These are phyloP conservation scores for Benthosema pterotum DNA, from an alignment of 2,797 vertebrate genomes.

Conservation along the genomic window DNA sequence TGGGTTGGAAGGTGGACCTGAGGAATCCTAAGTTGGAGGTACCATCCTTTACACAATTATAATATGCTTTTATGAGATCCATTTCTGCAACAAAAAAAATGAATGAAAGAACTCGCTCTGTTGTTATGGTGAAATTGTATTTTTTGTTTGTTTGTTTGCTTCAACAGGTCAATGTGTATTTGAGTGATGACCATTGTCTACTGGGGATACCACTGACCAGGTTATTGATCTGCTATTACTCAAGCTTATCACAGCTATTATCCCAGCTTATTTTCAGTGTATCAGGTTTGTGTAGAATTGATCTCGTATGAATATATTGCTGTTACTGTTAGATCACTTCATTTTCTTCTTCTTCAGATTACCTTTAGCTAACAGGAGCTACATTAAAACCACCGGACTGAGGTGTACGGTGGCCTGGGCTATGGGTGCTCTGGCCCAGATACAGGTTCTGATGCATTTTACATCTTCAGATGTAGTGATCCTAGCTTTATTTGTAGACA, in stretches of 20 bases:
- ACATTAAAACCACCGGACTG: constrained; percentile 87
- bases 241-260: no score
- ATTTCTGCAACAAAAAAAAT: no score
- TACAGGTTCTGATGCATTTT: constrained; percentile 73
- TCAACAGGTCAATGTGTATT: constrained; percentile 85
- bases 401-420: constrained; percentile 91
- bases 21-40: constrained; percentile 89
- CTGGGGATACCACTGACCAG: constrained; percentile 90
- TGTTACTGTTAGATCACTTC: background rate
- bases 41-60: constrained; percentile 7
- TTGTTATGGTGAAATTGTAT: background rate
- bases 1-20: constrained; percentile 88
- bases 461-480: background rate
- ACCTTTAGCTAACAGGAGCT: constrained; percentile 87
- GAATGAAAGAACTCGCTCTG: background rate
- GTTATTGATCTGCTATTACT: constrained; percentile 56
- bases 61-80: no score
- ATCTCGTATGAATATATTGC: no score
- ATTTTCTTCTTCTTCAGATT: constrained; percentile 71
- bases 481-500: background rate
- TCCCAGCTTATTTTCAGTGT: no score
- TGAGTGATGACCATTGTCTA: constrained; percentile 86
- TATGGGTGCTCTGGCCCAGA: constrained; percentile 87
- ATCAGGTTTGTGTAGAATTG: no score
- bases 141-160: background rate